A percentile compares a stretch with the other conserved stretches of the same genome.
Evolutionary conservation across 2,888 invertebrate species (phyloP).

Genomic region (Megalurothrips usitatus): DNA sequence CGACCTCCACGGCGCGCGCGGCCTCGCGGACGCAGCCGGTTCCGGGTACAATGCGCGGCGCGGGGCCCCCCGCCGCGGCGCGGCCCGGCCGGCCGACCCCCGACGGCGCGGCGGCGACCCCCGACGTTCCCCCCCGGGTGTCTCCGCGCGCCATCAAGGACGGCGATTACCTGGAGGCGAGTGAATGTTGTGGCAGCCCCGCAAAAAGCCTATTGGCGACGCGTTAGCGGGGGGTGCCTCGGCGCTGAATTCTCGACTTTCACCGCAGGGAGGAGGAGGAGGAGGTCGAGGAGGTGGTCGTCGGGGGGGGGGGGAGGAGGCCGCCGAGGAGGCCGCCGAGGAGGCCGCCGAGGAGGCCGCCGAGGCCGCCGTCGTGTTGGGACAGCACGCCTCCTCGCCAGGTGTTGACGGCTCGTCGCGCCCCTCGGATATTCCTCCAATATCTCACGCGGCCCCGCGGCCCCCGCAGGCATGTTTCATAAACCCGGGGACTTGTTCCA

Average conservation of each 20-base stretch:
- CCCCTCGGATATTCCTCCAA: constrained; percentile 4
- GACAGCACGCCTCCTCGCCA: not conserved
- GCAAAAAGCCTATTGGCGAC: too few species aligned
- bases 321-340: not conserved
- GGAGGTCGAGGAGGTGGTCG: not conserved
- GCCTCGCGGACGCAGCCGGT: too few species aligned
- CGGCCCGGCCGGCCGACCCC: not conserved
- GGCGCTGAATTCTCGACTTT: not conserved
- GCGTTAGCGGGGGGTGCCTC: not conserved
- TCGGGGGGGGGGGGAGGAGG: not conserved
- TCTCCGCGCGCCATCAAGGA: not conserved
- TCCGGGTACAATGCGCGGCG: not conserved
- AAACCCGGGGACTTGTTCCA: constrained; percentile 11
- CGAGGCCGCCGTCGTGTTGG: not conserved
- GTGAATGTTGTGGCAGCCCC: not conserved
- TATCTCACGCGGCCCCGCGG: not conserved
- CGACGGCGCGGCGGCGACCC: not conserved
- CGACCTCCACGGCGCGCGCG: not conserved
- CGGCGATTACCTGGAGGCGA: not conserved
- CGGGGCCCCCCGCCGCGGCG: too few species aligned
- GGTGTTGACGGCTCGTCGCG: constrained; percentile 11
- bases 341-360: not conserved
- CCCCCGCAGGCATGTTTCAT: not conserved
- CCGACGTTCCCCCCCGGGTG: too few species aligned
- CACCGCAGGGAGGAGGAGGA: not conserved